Evolutionary conservation across 2,797 vertebrate genomes (phyloP), one percentile per base, ranked within the genome.

Genomic region (Myotis vivesi): DNA sequence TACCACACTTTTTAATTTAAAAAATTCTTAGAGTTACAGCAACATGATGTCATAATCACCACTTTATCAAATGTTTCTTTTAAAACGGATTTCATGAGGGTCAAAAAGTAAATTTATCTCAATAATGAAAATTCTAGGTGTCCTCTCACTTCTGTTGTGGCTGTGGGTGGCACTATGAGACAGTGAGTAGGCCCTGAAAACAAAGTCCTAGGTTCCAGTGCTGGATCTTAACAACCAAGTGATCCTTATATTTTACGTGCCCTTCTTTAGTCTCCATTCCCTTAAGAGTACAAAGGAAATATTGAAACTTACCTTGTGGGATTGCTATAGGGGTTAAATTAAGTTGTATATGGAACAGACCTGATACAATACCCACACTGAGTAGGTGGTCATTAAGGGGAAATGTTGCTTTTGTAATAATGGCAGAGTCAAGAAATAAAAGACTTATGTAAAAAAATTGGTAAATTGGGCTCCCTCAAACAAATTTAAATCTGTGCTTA

Each of bases 401-500:
- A 88, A 82, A 59, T 25, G 44, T 9, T 64, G 30, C 46, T 41
- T 55, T 79, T 66, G 72, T 66, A 83, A 17, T 49, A 66, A 71
- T 1, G 38, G 38, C 33, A 76, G 59, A 91, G 23, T 10, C 20
- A 13, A 81, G 53, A 76, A 80, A 79, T 23, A 12, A 38, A 85
- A 5, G 16, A 30, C 10, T 36, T 77, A 59, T 0, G 9, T n/a
- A 59, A 73, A 73, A 71, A 79, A 80, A 30, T 72, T 49, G 28
- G 25, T 89, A 77, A 89, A 64, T n/a, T 93, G 84, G 44, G 81
- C 25, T 81, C 73, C 20, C 44, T 86, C 46, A 82, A 82, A 64
- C n/a, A 82, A 82, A 64, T 77, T 55, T 82, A 79, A 95, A 94
- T 69, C 88, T 75, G 20, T 76, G 82, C 51, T 89, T 87, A 62